Evolutionary conservation across 2,797 vertebrate species (phyloP).

Genomic region (Prunella strophiata): DNA sequence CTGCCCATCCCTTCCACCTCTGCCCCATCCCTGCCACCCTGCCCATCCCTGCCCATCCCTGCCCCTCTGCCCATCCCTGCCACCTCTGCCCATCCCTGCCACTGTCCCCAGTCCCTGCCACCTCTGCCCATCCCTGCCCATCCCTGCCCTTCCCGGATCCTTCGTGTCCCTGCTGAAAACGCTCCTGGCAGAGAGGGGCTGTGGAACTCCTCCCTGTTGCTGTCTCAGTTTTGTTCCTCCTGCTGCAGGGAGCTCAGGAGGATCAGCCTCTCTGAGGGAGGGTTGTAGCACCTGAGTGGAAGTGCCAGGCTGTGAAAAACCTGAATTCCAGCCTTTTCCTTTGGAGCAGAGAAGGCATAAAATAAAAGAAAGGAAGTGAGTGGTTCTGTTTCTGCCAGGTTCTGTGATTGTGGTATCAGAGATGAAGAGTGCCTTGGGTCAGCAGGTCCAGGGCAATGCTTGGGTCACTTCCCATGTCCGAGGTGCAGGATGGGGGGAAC

Average conservation of each 20-base stretch:
- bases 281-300: neutral
- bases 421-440: fast-evolving
- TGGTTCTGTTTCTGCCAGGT: neutral
- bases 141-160: fast-evolving
- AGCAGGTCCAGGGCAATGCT: neutral
- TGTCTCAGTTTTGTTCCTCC: fast-evolving
- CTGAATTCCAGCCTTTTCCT: neutral
- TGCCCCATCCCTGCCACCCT: fast-evolving
- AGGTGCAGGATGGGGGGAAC: fast-evolving
- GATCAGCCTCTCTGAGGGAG: neutral
- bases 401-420: neutral
- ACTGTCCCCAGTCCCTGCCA: too few species aligned
- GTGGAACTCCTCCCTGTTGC: neutral
- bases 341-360: neutral
- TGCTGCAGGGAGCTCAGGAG: fast-evolving
- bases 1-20: too few species aligned
- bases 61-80: fast-evolving
- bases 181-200: neutral
- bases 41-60: neutral
- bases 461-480: fast-evolving
- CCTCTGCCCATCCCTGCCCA: neutral
- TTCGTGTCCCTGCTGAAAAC: fast-evolving
- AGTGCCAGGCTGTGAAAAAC: neutral
- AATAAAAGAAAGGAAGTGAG: neutral
- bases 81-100: too few species aligned